Conservation (phyloP, 53 echinoderm and acorn worm species). For the Henricia sp. region DNA sequence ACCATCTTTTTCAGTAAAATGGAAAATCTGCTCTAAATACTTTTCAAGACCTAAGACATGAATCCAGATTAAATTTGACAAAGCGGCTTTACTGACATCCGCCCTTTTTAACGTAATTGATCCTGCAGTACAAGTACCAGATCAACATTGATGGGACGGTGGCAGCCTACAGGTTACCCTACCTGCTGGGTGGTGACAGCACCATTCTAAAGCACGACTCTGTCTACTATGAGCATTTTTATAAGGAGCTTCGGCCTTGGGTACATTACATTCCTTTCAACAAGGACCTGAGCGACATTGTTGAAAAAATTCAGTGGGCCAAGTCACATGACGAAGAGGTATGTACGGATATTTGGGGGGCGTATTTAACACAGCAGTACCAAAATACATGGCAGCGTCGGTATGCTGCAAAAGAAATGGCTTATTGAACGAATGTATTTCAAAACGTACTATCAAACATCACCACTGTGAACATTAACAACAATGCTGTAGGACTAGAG, state of each 20-base stretch:
- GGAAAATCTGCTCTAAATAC: not conserved
- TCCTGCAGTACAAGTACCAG: conserved; percentile 92
- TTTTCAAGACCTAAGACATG: too few relatives aligned
- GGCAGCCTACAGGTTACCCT: conserved; percentile 95
- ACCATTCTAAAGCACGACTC: conserved; percentile 93
- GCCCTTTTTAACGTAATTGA: not conserved
- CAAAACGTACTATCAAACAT: too few relatives aligned
- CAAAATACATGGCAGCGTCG: too few relatives aligned
- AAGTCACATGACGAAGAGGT: conserved; percentile 89
- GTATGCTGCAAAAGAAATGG: not conserved
- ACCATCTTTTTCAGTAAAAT: too few relatives aligned
- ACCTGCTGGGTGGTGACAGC: conserved; percentile 91
- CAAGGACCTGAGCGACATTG: conserved; percentile 82
- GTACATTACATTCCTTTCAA: conserved; percentile 94
- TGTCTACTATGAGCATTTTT: conserved; percentile 96
- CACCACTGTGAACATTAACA: too few relatives aligned
- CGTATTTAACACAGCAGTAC: not conserved
- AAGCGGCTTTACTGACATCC: not conserved
- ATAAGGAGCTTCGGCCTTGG: conserved; percentile 84
- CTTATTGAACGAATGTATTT: too few relatives aligned
- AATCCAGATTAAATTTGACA: too few relatives aligned
- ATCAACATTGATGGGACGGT: conserved; percentile 98
- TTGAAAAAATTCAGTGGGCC: conserved; percentile 95
- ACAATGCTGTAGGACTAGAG: too few relatives aligned
- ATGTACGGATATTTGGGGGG: not conserved